A percentile compares a stretch with the other conserved stretches of the same genome.
These are phyloP conservation scores for Holothuria glaberrima DNA, from an alignment of 35 echinoderm and acorn worm species.

Conservation along the genomic window DNA sequence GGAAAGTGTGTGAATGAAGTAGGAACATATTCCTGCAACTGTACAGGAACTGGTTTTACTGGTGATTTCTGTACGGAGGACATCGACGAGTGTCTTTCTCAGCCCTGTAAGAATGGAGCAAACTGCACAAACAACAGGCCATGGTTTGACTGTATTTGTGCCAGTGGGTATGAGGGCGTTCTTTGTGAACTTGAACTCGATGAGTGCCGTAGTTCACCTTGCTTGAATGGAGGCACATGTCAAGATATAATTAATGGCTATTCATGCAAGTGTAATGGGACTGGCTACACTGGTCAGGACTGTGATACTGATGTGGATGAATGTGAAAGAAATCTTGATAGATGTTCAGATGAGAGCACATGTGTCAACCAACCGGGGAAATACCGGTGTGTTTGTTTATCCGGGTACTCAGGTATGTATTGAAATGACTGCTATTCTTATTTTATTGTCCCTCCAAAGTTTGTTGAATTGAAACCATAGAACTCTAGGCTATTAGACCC, in stretches of 20 bases:
- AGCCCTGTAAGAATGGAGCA: conserved; percentile 72
- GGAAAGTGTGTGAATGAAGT: conserved; percentile 70
- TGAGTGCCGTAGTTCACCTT: conserved; percentile 58
- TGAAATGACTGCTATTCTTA: neutral
- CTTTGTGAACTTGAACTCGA: conserved; percentile 60
- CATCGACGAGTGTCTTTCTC: conserved; percentile 71
- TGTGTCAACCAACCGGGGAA: conserved; percentile 51
- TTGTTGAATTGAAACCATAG: neutral
- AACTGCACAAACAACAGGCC: conserved; percentile 80
- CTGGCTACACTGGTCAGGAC: conserved; percentile 57
- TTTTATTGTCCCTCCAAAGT: neutral
- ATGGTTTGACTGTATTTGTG: conserved; percentile 79
- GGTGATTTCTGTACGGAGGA: conserved; percentile 74
- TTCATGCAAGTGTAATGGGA: conserved; percentile 65
- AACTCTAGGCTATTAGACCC: neutral
- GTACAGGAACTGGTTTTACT: conserved; percentile 76
- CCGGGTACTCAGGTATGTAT: neutral
- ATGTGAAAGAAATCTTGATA: conserved; percentile 19
- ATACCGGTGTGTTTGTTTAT: conserved; percentile 23
- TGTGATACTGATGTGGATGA: conserved; percentile 67
- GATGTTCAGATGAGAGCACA: conserved; percentile 66
- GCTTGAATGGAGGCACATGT: conserved; percentile 69
- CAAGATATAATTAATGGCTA: conserved; percentile 52
- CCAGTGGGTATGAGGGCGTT: conserved; percentile 51
- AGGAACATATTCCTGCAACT: conserved; percentile 76